These are phyloP conservation scores for Drosophila oshimai DNA, from an alignment of 1,140 invertebrate genomes.

Conservation along the genomic window DNA sequence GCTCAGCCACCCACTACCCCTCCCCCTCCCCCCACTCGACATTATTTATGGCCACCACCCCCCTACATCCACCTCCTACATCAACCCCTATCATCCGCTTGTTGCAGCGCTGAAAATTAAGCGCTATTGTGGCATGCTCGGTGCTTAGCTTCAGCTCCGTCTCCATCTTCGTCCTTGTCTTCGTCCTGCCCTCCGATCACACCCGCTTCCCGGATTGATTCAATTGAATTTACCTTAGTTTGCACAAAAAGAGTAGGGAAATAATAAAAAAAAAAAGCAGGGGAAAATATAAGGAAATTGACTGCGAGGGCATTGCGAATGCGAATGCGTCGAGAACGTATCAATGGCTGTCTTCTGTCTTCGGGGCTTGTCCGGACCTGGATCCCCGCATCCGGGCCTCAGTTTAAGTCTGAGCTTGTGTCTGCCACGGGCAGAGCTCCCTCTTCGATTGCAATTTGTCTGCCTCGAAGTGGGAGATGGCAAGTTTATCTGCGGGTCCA, in stretches of 20 bases:
- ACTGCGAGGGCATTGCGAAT: conserved; percentile 40
- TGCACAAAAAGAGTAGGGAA: conserved; percentile 25
- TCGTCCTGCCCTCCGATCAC: neutral
- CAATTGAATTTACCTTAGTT: conserved; percentile 79
- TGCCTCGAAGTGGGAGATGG: conserved; percentile 28
- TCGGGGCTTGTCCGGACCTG: neutral
- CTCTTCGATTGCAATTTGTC: conserved; percentile 67
- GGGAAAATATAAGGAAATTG: conserved; percentile 57
- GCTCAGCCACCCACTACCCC: neutral
- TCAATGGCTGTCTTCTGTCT: conserved; percentile 36
- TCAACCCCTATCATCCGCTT: conserved; percentile 22
- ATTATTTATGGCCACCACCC: conserved; percentile 47
- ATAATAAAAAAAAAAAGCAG: conserved; percentile 26
- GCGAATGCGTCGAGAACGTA: conserved; percentile 25
- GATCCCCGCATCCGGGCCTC: neutral
- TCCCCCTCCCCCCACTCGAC: conserved; percentile 1
- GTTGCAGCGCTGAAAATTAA: conserved; percentile 71
- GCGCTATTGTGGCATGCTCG: conserved; percentile 63
- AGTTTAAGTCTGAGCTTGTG: conserved; percentile 14
- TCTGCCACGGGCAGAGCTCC: conserved; percentile 15
- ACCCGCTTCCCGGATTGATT: conserved; percentile 18
- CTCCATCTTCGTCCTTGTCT: neutral
- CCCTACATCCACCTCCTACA: neutral
- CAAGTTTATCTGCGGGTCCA: conserved; percentile 45
- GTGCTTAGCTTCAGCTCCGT: conserved; percentile 35